phyloP scores from a whole-genome alignment of 2,113 vertebrate species.

The Sturnira hondurensis region DNA sequence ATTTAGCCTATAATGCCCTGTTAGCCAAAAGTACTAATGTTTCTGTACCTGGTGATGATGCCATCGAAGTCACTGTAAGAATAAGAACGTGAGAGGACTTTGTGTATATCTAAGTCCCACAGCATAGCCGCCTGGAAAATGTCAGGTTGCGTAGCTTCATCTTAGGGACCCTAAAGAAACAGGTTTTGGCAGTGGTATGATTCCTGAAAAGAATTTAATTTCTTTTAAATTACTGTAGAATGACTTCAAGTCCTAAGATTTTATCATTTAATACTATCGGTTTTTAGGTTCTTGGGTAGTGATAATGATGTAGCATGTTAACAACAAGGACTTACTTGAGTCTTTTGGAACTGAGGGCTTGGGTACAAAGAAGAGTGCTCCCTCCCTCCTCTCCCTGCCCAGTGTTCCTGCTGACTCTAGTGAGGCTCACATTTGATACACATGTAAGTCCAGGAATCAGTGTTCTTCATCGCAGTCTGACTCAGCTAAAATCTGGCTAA shows the following conservation, averaged over 20 bases:
- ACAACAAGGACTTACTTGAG: not conserved
- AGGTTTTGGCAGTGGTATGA: not conserved
- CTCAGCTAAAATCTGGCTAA: not conserved
- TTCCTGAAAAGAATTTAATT: conserved; percentile 4
- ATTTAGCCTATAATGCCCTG: not conserved
- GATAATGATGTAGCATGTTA: not conserved
- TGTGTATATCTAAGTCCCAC: not conserved
- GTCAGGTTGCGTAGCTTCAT: not conserved
- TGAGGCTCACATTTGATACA: not conserved
- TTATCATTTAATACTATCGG: conserved; percentile 24
- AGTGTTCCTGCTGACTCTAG: not conserved
- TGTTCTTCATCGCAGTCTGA: not conserved
- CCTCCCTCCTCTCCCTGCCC: not conserved
- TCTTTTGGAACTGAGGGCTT: not conserved
- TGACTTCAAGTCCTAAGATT: not conserved
- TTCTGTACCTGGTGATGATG: not conserved
- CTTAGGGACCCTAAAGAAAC: not conserved
- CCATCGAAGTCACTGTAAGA: not conserved
- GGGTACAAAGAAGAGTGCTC: not conserved
- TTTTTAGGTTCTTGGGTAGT: not conserved
- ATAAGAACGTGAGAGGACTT: not conserved
- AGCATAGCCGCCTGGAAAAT: not conserved
- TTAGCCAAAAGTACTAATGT: not conserved
- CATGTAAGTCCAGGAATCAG: not conserved
- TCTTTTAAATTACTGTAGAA: not conserved